Evolutionary conservation across 2,113 vertebrate species (phyloP).

Genomic region (Hippoglossus stenolepis): DNA sequence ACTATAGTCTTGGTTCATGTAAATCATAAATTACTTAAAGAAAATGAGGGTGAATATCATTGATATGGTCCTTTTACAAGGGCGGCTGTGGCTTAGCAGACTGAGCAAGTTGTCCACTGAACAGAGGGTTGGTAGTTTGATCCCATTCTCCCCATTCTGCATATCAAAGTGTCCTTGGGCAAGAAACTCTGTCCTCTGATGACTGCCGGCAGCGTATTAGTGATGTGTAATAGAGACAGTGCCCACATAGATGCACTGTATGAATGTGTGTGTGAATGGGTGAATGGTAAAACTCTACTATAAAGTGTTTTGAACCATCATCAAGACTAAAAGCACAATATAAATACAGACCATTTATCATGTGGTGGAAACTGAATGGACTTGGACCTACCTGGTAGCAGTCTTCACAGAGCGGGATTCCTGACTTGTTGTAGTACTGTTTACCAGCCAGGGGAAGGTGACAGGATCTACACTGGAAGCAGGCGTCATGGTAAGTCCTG

Average conservation of each 20-base stretch:
- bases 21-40: neutral
- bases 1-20: neutral
- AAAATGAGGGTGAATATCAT: slow-evolving; percentile 6
- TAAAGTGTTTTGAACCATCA: no score
- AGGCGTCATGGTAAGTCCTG: slow-evolving; percentile 89
- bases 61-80: neutral
- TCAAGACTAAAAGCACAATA: no score
- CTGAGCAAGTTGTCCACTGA: no score
- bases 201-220: no score
- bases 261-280: neutral
- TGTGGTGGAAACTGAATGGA: neutral
- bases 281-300: neutral
- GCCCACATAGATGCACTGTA: neutral
- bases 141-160: no score
- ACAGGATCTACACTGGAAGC: slow-evolving; percentile 93
- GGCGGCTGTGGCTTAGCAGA: no score
- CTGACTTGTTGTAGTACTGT: slow-evolving; percentile 91
- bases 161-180: no score
- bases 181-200: no score
- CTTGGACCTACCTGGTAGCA: slow-evolving; percentile 89
- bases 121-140: no score
- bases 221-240: no score
- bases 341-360: neutral
- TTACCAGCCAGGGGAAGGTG: slow-evolving; percentile 85
- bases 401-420: slow-evolving; percentile 87